A percentile compares a stretch with the other conserved stretches of the same genome.
phyloP scores from a whole-genome alignment of 2,113 vertebrate genomes.

The Hucho hucho region DNA sequence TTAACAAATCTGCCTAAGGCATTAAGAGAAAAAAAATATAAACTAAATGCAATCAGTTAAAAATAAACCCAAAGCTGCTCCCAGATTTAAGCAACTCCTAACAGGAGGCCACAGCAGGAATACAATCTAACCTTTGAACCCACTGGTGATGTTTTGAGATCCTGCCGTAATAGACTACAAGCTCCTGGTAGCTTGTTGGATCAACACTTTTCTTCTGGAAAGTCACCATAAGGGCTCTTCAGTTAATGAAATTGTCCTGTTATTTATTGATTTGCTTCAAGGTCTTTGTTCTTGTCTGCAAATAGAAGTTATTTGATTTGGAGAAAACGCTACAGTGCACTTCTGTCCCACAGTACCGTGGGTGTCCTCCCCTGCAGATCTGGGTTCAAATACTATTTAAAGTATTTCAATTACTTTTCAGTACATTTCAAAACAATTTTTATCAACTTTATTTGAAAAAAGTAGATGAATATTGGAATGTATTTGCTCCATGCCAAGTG shows the following conservation, averaged over 20 bases:
- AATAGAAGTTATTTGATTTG: constrained; percentile 57
- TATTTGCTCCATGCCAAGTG: background rate
- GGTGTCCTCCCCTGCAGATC: background rate
- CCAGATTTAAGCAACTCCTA: constrained; percentile 57
- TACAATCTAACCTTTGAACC: constrained; percentile 62
- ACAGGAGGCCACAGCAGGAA: constrained; percentile 41
- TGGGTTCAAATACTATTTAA: no score
- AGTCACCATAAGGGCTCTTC: constrained; percentile 60
- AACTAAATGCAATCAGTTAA: constrained; percentile 36
- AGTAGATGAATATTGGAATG: no score
- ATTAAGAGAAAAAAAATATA: background rate
- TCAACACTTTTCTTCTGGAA: constrained; percentile 47
- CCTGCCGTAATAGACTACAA: constrained; percentile 54
- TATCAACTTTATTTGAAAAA: no score
- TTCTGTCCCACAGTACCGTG: constrained; percentile 22
- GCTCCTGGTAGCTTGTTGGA: constrained; percentile 54
- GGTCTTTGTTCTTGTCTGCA: constrained; percentile 61
- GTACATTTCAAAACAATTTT: no score
- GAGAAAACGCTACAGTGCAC: constrained; percentile 46
- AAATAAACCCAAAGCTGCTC: constrained; percentile 34
- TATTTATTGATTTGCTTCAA: constrained; percentile 67
- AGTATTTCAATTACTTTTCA: no score
- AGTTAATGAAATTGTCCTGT: constrained; percentile 67
- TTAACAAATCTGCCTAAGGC: background rate
- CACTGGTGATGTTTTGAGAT: constrained; percentile 63